Percentiles rank a stretch among this genome's conserved stretches.
phyloP scores from a whole-genome alignment of 2,888 invertebrate genomes.

The Microplitis deprimator region DNA sequence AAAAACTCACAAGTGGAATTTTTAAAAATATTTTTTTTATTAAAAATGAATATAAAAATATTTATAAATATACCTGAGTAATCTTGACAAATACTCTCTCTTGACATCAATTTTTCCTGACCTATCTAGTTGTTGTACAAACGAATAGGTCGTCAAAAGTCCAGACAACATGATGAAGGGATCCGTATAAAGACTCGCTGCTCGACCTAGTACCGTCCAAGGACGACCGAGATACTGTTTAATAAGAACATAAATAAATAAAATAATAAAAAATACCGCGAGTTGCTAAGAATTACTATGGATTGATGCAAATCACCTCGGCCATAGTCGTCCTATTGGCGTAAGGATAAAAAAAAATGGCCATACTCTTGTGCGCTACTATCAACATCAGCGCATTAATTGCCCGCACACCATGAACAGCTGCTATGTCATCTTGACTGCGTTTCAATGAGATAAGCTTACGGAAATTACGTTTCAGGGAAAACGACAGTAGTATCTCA shows the following conservation, averaged over 20 bases:
- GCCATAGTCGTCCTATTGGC: conserved; percentile 78
- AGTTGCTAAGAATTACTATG: too few relatives aligned
- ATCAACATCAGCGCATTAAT: conserved; percentile 78
- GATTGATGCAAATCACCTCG: conserved; percentile 72
- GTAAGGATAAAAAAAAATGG: conserved; percentile 79
- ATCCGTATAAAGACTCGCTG: conserved; percentile 81
- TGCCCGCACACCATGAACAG: conserved; percentile 79
- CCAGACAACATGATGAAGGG: conserved; percentile 82
- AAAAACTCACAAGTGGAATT: not conserved
- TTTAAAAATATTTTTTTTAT: too few relatives aligned
- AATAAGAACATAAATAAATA: conserved; percentile 12
- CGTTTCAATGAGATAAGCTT: conserved; percentile 74
- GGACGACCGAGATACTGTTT: conserved; percentile 75
- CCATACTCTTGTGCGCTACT: conserved; percentile 81
- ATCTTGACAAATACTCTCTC: conserved; percentile 77
- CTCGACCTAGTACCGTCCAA: conserved; percentile 79
- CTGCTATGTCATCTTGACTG: conserved; percentile 75
- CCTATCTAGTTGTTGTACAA: conserved; percentile 75
- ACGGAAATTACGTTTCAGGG: conserved; percentile 75
- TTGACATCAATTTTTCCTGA: conserved; percentile 74
- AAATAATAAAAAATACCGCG: not conserved
- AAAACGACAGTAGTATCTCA: conserved; percentile 76
- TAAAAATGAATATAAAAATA: too few relatives aligned
- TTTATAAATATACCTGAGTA: conserved; percentile 71
- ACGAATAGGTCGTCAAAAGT: conserved; percentile 77